Evolutionary conservation across 2,888 invertebrate genomes (phyloP).

Genomic region (Lithophane ornitopus): DNA sequence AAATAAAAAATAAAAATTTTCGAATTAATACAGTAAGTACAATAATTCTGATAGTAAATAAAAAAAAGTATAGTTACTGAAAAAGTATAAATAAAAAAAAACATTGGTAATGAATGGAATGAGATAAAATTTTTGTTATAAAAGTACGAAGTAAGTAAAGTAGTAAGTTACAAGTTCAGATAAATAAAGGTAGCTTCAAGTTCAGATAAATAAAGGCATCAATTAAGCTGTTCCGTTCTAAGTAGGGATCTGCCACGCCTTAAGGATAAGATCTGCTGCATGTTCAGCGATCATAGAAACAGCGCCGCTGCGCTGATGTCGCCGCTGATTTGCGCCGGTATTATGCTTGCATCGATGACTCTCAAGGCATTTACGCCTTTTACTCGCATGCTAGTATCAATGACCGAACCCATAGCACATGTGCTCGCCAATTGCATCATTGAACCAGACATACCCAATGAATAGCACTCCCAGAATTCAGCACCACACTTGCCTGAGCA

Average conservation of each 20-base stretch:
- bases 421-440: conserved; percentile 66
- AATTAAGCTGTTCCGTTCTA: not conserved
- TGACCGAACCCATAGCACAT: conserved; percentile 61
- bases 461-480: conserved; percentile 64
- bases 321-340: conserved; percentile 52
- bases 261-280: conserved; percentile 48
- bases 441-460: conserved; percentile 51
- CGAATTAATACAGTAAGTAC: too few relatives aligned
- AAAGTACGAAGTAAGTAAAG: too few relatives aligned
- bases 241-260: not conserved
- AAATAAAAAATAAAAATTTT: too few relatives aligned
- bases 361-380: conserved; percentile 28
- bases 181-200: too few relatives aligned
- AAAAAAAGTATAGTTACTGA: too few relatives aligned
- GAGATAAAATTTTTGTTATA: too few relatives aligned
- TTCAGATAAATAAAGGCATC: too few relatives aligned
- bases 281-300: conserved; percentile 60
- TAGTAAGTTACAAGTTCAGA: too few relatives aligned
- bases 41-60: too few relatives aligned
- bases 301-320: conserved; percentile 51
- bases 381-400: conserved; percentile 53
- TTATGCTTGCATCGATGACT: conserved; percentile 59
- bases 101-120: too few relatives aligned
- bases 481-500: conserved; percentile 49
- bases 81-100: too few relatives aligned